A percentile compares a stretch with the other conserved stretches of the same genome.
Conservation (phyloP, 2,888 invertebrate genomes). For the Oscheius sp. region DNA sequence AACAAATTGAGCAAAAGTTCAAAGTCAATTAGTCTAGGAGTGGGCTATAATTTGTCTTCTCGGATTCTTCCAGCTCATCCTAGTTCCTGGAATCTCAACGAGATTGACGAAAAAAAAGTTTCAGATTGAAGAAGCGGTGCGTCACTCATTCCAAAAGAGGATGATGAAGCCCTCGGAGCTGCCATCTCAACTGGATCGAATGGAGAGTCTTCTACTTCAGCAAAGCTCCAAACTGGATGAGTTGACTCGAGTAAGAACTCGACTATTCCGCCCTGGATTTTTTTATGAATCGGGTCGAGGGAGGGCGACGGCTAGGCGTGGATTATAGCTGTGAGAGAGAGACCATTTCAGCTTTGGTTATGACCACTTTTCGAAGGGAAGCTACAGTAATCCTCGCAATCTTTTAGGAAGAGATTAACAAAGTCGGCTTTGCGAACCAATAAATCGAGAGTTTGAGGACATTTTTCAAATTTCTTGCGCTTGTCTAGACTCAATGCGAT, state of each 20-base stretch:
- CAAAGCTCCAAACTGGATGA: constrained; percentile 1
- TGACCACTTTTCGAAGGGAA: too few species aligned
- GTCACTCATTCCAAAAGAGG: background rate
- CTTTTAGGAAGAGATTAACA: too few species aligned
- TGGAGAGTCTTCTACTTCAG: constrained; percentile 10
- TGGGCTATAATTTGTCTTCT: too few species aligned
- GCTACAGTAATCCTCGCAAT: too few species aligned
- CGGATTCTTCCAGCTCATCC: background rate
- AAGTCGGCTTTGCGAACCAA: too few species aligned
- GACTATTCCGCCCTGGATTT: background rate
- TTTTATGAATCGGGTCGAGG: background rate
- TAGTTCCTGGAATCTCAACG: background rate
- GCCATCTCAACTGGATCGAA: constrained; percentile 14
- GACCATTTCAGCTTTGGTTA: too few species aligned
- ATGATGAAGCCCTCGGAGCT: background rate
- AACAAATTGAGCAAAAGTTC: too few species aligned
- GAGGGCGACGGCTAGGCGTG: background rate
- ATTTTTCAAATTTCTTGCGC: too few species aligned
- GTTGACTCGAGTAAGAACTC: background rate
- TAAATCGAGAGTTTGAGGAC: too few species aligned
- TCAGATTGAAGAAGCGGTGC: constrained; percentile 12
- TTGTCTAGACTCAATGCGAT: too few species aligned
- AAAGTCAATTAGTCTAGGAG: background rate
- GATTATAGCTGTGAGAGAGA: background rate
- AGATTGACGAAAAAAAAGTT: background rate